These are phyloP conservation scores for Fulmarus glacialis DNA, from an alignment of 2,113 vertebrate species.

Conservation along the genomic window DNA sequence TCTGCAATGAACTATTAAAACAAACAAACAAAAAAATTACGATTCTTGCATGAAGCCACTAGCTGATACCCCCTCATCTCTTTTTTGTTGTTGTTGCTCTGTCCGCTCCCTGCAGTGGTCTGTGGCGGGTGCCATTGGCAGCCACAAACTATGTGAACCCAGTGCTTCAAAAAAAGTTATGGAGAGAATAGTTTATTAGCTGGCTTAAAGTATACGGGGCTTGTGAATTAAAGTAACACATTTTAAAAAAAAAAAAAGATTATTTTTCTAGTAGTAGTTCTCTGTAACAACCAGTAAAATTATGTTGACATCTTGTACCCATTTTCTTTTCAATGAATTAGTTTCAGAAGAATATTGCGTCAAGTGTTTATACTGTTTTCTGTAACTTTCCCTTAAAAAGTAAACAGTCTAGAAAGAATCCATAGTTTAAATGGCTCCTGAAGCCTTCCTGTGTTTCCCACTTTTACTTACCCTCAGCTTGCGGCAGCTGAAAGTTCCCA, in stretches of 20 bases:
- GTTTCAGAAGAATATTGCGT: neutral
- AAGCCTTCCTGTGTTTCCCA: neutral
- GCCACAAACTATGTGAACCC: neutral
- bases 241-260: neutral
- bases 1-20: neutral
- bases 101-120: neutral
- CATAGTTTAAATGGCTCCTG: neutral
- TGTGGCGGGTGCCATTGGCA: neutral
- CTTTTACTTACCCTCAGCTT: neutral
- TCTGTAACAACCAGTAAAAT: neutral
- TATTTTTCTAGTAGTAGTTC: neutral
- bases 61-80: neutral
- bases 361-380: neutral
- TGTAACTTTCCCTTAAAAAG: conserved; percentile 5
- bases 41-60: neutral
- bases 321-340: neutral
- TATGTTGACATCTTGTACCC: neutral
- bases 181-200: neutral
- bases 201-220: neutral
- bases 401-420: neutral
- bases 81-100: neutral
- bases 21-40: neutral
- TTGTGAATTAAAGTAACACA: neutral
- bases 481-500: neutral
- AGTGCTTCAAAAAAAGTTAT: neutral